Evolutionary conservation across 2,797 vertebrate genomes (phyloP).

Genomic region (Gallinago nigripennis): DNA sequence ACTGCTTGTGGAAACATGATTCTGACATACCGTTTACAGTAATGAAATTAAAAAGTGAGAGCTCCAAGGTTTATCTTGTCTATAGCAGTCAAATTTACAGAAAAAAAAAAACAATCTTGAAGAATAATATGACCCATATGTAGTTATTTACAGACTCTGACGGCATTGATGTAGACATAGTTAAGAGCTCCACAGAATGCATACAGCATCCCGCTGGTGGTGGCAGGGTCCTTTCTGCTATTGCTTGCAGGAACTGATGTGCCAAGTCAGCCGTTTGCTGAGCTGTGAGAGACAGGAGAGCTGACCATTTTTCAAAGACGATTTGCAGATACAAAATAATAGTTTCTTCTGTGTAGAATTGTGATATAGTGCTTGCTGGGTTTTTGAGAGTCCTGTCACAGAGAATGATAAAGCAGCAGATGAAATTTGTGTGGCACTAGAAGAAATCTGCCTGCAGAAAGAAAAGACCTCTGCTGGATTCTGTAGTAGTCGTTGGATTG

Average conservation of each 20-base stretch:
- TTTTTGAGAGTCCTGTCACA: not conserved
- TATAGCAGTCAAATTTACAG: not conserved
- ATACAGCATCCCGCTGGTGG: not conserved
- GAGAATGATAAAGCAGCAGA: not conserved
- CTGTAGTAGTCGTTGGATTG: not conserved
- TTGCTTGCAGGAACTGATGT: not conserved
- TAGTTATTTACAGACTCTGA: not conserved
- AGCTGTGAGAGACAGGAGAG: not conserved
- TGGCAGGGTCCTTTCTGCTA: not conserved
- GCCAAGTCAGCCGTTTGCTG: not conserved
- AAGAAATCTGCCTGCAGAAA: not conserved
- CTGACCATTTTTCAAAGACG: not conserved
- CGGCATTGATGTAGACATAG: rapidly evolving
- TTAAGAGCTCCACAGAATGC: not conserved
- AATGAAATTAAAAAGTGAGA: not conserved
- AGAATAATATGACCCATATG: not conserved
- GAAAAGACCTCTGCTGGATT: not conserved
- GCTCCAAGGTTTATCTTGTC: not conserved
- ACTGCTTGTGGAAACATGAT: not conserved
- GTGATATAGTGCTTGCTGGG: not conserved
- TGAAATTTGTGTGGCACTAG: not conserved
- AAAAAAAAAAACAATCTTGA: not conserved
- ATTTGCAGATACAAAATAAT: not conserved
- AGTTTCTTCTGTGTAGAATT: not conserved
- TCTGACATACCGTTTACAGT: not conserved